phyloP scores from a whole-genome alignment of 2,797 vertebrate genomes.

The Phrynocephalus vlangalii region DNA sequence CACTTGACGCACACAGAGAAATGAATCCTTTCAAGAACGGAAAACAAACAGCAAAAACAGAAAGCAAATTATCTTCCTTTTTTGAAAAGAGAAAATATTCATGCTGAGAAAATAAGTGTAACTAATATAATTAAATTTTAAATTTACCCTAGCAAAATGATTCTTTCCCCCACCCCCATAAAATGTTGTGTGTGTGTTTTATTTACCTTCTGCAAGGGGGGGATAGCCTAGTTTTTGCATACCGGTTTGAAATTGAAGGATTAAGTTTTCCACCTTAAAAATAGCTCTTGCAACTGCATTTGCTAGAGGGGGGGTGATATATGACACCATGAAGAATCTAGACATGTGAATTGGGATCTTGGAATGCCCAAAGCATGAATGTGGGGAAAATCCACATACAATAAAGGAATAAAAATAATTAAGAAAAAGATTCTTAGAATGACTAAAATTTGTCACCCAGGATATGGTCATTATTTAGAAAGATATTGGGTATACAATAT shows the following conservation, averaged over 20 bases:
- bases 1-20: conserved; percentile 53
- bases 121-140: conserved; percentile 21
- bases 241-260: conserved; percentile 15
- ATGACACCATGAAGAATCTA: too few relatives aligned
- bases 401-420: too few relatives aligned
- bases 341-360: too few relatives aligned
- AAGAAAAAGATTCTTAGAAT: too few relatives aligned
- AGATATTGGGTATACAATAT: neutral
- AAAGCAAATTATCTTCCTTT: conserved; percentile 11
- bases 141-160: neutral
- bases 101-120: conserved; percentile 11
- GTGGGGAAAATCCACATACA: too few relatives aligned
- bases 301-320: neutral
- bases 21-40: conserved; percentile 40
- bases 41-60: conserved; percentile 48
- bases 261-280: neutral
- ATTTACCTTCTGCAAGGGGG: neutral
- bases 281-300: neutral
- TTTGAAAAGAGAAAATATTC: neutral
- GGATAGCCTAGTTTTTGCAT: conserved; percentile 16
- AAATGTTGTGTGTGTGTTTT: neutral
- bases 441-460: too few relatives aligned
- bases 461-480: too few relatives aligned
- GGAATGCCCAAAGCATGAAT: too few relatives aligned
- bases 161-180: neutral